Percentiles rank a stretch among this genome's conserved stretches.
Conservation (phyloP, 1,140 invertebrate genomes). For the Lethocerus indicus region DNA sequence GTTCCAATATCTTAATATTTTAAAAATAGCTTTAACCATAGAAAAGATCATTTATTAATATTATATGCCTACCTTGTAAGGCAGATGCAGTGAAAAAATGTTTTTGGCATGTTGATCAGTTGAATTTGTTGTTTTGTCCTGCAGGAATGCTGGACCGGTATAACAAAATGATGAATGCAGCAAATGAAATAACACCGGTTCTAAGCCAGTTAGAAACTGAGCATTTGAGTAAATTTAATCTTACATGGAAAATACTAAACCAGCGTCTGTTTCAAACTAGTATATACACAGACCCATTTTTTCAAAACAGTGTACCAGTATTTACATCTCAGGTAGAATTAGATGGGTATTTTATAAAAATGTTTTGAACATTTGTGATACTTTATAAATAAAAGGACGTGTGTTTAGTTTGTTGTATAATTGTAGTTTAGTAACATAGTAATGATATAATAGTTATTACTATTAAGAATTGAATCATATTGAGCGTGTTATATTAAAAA, state of each 20-base stretch:
- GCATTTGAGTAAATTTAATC: conserved; percentile 35
- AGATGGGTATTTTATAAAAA: too few relatives aligned
- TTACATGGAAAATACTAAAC: conserved; percentile 43
- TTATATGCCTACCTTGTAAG: too few relatives aligned
- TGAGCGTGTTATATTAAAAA: too few relatives aligned
- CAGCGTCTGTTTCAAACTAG: conserved; percentile 44
- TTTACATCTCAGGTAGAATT: conserved; percentile 34
- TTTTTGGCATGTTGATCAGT: too few relatives aligned
- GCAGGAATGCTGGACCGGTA: conserved; percentile 40
- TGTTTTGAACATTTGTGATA: neutral
- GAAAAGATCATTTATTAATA: too few relatives aligned
- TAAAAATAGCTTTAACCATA: too few relatives aligned
- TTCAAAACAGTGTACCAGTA: conserved; percentile 36
- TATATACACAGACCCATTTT: conserved; percentile 38
- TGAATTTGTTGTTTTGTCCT: too few relatives aligned
- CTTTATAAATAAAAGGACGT: too few relatives aligned
- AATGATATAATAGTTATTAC: neutral
- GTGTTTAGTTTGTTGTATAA: conserved; percentile 5
- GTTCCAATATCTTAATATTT: too few relatives aligned
- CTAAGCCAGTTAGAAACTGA: conserved; percentile 35
- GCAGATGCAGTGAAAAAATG: too few relatives aligned
- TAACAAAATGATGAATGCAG: conserved; percentile 35
- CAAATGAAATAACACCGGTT: conserved; percentile 32
- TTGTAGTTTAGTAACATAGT: neutral
- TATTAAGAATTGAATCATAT: too few relatives aligned